Evolutionary conservation across 1,140 invertebrate species (phyloP), one percentile per base, ranked within the genome.

Genomic region (Eupristina koningsbergeri): DNA sequence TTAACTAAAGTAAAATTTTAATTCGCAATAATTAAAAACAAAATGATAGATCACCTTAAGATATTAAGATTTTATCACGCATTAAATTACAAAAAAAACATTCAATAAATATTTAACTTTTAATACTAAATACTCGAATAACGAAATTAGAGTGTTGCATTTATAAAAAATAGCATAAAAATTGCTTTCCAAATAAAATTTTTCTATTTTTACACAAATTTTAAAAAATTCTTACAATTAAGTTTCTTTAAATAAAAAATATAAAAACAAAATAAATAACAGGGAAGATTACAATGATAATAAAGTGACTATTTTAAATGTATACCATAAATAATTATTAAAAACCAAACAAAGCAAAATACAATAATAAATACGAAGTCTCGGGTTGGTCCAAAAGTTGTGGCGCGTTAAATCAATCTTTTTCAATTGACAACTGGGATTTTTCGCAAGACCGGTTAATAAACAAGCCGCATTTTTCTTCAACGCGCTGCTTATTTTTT

Each of bases 331-430:
- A 22, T 36, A 71, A 9, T 22, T 9, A 8, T n/a, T 1, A 71
- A 41, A 41, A 71, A 71, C 8, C 36, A 71, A 71, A 71, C 34
- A 71, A 71, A 75, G 31, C 31, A 53, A 76, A 76, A 76, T 36
- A 58, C 29, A 76, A 61, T 58, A 76, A 76, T 58, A 76, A 76
- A 76, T 58, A 76, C 31, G 34, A 76, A 58, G 31, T 3, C 45
- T 34, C 36, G 36, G 26, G 67, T 41, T 41, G 36, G 67, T 26
- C 67, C 8, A 31, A 76, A 31, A 50, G 47, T 58, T 29, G 5
- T 50, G 73, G n/a, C 75, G 47, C 31, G 75, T 64, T 58, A 78
- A 78, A 78, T 78, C 76, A 58, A 78, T 78, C 76, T 78, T 77
- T 77, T 64, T 78, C 76, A 64, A 34, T 47, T 34, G 22, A 61